Evolutionary conservation across 53 echinoderm and acorn worm genomes (phyloP), one percentile per base, ranked within the genome.

Genomic region (Holothuria leucospilota): DNA sequence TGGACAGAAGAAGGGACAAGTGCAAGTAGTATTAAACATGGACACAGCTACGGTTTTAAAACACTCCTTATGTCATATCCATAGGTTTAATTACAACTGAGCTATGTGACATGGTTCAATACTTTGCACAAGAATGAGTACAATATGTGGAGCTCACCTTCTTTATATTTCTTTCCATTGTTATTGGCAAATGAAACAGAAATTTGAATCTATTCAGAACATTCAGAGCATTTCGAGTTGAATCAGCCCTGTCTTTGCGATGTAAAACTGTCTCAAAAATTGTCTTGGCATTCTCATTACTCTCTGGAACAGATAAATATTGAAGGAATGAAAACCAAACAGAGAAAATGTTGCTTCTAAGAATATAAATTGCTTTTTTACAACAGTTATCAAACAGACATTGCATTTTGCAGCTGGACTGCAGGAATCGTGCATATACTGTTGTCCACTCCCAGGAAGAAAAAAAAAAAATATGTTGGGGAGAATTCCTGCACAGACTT

Each of bases 161-260:
- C 69, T 87, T 91, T 69, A 96, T 96, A 80, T 96, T 96, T 30
- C 97, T 87, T 78, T 96, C 97, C 51, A 96, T 96, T 6, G 91
- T 96, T 77, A 96, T 93, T 5, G 97, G 97, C 21, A 96, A 87
- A 85, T 96, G 94, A 77, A 96, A 96, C 30, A 96, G 93, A 82
- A 96, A 96, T 86, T 96, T 96, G 84, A 96, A 96, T 27, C 97
- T 83, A 68, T 96, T 95, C 61, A 96, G 86, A 21, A 96, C 97
- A 68, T 96, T 96, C 67, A 96, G 93, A 29, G 97, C 97, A 62
- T 96, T 96, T 27, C 97, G 82, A 0, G 97, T 96, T 18, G 97
- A 96, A 81, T 96, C 97, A 0, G 97, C 97, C 30, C 93, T 66
- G 61, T 95, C 97, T 68, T 97, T 97, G 51, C 95, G 93, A 68